Evolutionary conservation across 2,113 vertebrate genomes (phyloP).

Genomic region (Microtus oregoni): DNA sequence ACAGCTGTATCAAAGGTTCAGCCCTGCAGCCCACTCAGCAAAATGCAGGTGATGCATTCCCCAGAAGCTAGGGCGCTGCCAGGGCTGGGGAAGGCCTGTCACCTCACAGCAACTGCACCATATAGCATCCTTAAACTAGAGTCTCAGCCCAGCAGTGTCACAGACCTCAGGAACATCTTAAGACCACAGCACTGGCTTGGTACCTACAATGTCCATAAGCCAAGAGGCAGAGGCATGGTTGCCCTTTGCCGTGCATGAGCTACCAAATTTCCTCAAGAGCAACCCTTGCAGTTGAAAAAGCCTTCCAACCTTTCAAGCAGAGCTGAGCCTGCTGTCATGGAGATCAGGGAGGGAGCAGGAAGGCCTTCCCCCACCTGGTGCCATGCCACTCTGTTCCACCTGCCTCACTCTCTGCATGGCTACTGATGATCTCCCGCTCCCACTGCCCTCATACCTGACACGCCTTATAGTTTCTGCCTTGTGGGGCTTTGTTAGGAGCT

Average conservation of each 20-base stretch:
- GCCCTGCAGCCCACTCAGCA: neutral
- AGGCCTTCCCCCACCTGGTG: neutral
- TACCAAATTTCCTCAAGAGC: neutral
- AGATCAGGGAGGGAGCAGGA: neutral
- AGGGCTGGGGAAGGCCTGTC: neutral
- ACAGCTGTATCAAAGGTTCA: neutral
- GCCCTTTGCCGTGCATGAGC: neutral
- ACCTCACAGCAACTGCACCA: neutral
- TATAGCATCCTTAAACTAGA: neutral
- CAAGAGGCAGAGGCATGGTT: neutral
- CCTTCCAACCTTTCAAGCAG: neutral
- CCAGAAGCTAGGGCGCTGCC: neutral
- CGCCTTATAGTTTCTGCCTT: neutral
- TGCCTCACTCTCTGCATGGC: conserved; percentile 80
- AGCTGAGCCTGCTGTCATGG: neutral
- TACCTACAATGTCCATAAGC: neutral
- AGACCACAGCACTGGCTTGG: neutral
- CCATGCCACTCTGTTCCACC: conserved; percentile 72
- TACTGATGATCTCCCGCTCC: conserved; percentile 80
- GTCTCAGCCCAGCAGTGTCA: neutral
- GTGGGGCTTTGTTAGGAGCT: neutral
- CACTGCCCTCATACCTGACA: conserved; percentile 27
- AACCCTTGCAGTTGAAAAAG: neutral
- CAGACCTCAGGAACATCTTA: neutral
- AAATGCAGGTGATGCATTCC: neutral